Evolutionary conservation across 2,797 vertebrate species (phyloP), one percentile per base, ranked within the genome.

Genomic region (Myiothlypis coronata): DNA sequence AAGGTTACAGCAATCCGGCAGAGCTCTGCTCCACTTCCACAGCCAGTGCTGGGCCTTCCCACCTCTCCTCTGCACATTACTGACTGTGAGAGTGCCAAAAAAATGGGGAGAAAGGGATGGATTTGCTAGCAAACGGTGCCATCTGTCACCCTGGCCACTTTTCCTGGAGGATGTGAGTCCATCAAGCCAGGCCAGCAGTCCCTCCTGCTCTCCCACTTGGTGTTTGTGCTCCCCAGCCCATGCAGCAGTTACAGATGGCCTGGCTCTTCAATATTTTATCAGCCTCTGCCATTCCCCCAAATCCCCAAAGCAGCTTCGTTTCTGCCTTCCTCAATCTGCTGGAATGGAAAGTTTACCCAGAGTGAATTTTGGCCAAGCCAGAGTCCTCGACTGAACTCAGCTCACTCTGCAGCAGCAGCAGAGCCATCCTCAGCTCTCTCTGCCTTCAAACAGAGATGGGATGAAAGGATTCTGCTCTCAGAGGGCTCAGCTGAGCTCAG

Each of bases 371-470:
- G 83, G 64, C 61, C 80, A 59, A 91, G 96, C 14, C 52, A 11
- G 82, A 97, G 87, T 94, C 96, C 95, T 96, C 82, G 2, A 1
- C 74, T 95, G 95, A 97, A 95, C 95, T 86, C 68, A 9, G 70
- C 83, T 60, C 64, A 1, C 57, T 90, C 46, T 41, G 65, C 35
- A 59, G 69, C 80, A 19, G 41, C 59, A 19, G 41, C 59, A 4
- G 78, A 90, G 55, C 84, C 91, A 4, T 21, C 27, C 86, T 9
- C 53, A 89, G 68, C 43, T 34, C 69, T 53, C 55, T 68, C 46
- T 19, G 12, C 72, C 93, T 72, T 46, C 49, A 63, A 34, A 63
- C 21, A 7, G 74, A 14, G 68, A 30, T 46, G 80, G 84, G 91
- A 86, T 57, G 2, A 71, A 87, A 93, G 85, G 67, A 20, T 53